phyloP scores from a whole-genome alignment of 2,888 invertebrate genomes.

The Pollenia angustigena region DNA sequence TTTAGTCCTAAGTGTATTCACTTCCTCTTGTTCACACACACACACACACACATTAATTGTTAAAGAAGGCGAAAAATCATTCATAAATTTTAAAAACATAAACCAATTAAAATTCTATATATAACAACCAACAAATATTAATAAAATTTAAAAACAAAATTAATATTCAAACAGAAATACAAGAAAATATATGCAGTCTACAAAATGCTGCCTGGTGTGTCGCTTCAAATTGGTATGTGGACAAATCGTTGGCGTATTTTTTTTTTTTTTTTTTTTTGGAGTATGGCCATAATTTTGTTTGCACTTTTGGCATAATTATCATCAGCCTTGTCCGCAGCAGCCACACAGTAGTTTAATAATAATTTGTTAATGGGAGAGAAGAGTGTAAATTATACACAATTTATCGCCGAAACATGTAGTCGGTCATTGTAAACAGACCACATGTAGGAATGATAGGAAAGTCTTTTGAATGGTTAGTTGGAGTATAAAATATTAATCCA shows the following conservation, averaged over 20 bases:
- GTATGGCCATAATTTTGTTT: constrained; percentile 69
- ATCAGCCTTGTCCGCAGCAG: constrained; percentile 35
- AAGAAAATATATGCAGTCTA: constrained; percentile 20
- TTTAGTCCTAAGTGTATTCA: not conserved
- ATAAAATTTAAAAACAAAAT: constrained; percentile 47
- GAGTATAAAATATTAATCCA: constrained; percentile 53
- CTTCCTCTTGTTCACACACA: constrained; percentile 34
- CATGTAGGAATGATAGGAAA: constrained; percentile 5
- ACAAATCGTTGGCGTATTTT: constrained; percentile 5
- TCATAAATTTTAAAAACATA: constrained; percentile 62
- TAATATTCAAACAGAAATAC: constrained; percentile 35
- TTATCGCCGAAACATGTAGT: constrained; percentile 57
- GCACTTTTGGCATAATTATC: constrained; percentile 72
- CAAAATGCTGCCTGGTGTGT: constrained; percentile 37
- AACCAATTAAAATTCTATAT: constrained; percentile 64
- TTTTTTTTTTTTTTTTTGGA: constrained; percentile 31
- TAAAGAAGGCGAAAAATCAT: constrained; percentile 64
- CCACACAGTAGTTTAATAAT: constrained; percentile 51
- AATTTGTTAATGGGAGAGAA: constrained; percentile 50
- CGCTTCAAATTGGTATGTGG: not conserved
- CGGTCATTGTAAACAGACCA: constrained; percentile 4
- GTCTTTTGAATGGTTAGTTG: constrained; percentile 7
- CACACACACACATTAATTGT: constrained; percentile 31
- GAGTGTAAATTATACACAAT: constrained; percentile 67
- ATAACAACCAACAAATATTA: constrained; percentile 24